phyloP scores from a whole-genome alignment of 2,888 invertebrate species.

The Lampropteryx suffumata region DNA sequence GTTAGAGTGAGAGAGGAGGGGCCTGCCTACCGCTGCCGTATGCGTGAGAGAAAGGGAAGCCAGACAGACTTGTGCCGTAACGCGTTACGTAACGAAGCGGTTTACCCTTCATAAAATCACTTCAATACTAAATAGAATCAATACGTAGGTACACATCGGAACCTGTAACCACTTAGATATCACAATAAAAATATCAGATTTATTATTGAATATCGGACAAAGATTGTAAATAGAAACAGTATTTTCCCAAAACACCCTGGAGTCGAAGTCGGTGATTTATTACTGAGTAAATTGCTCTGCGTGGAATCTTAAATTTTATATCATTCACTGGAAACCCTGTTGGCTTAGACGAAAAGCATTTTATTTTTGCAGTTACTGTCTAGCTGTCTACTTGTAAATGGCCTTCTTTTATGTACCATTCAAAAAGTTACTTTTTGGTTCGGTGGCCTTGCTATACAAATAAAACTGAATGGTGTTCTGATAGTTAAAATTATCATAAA shows the following conservation, averaged over 20 bases:
- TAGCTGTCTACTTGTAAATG: constrained; percentile 24
- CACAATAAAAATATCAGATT: constrained; percentile 7
- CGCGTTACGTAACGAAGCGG: too few relatives aligned
- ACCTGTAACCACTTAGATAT: constrained; percentile 22
- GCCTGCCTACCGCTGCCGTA: too few relatives aligned
- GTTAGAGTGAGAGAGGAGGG: too few relatives aligned
- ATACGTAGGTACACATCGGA: constrained; percentile 35
- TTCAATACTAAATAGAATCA: constrained; percentile 56
- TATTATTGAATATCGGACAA: neutral
- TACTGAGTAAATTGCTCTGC: constrained; percentile 1
- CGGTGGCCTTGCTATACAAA: constrained; percentile 3
- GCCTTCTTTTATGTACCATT: constrained; percentile 9
- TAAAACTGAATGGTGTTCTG: too few relatives aligned
- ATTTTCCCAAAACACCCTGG: neutral
- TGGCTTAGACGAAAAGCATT: constrained; percentile 16
- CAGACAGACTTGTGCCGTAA: too few relatives aligned
- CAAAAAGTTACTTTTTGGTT: constrained; percentile 6
- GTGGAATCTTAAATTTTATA: constrained; percentile 10
- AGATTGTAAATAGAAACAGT: neutral
- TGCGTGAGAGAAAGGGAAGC: too few relatives aligned
- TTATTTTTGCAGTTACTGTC: constrained; percentile 20
- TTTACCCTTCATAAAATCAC: too few relatives aligned
- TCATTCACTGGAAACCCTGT: constrained; percentile 5
- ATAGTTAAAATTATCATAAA: too few relatives aligned
- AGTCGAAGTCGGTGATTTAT: constrained; percentile 2